phyloP scores from a whole-genome alignment of 2,888 invertebrate genomes.

The Empis stercorea region DNA sequence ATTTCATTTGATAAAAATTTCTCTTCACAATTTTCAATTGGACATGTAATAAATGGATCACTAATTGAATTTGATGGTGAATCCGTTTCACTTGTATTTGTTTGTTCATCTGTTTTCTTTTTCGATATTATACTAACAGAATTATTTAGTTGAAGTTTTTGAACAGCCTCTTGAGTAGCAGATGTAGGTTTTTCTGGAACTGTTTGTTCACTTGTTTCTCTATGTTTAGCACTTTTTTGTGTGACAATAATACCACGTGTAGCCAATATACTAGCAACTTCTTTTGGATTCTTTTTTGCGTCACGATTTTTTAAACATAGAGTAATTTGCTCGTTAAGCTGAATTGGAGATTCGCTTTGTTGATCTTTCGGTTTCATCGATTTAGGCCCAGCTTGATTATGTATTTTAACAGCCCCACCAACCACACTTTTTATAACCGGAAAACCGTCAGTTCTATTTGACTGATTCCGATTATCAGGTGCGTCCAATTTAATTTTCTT shows the following conservation, averaged over 20 bases:
- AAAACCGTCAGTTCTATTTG: slow-evolving; percentile 40
- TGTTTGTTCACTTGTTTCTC: slow-evolving; percentile 39
- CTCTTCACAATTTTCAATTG: slow-evolving; percentile 37
- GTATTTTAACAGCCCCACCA: slow-evolving; percentile 31
- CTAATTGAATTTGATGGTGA: slow-evolving; percentile 16
- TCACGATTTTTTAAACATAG: slow-evolving; percentile 45
- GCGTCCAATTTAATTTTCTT: slow-evolving; percentile 14
- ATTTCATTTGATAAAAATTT: slow-evolving; percentile 37
- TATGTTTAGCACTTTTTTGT: slow-evolving; percentile 32
- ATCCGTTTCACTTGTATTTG: slow-evolving; percentile 29
- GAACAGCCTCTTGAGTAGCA: slow-evolving; percentile 36
- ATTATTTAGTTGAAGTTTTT: slow-evolving; percentile 40
- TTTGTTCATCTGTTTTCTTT: slow-evolving; percentile 31
- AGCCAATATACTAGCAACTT: slow-evolving; percentile 63
- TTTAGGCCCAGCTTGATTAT: slow-evolving; percentile 2
- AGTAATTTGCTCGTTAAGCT: slow-evolving; percentile 60
- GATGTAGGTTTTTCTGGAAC: slow-evolving; percentile 30
- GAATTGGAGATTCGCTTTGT: slow-evolving; percentile 36
- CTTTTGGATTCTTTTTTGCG: slow-evolving; percentile 53
- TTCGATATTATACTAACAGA: slow-evolving; percentile 49
- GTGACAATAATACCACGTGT: slow-evolving; percentile 67
- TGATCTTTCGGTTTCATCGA: slow-evolving; percentile 37
- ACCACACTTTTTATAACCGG: slow-evolving; percentile 65
- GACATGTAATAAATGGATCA: slow-evolving; percentile 14
- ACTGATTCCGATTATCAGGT: slow-evolving; percentile 6